Base-by-base conservation (phyloP, 2,888 invertebrate genomes). In the Nemapogon koenigi region DNA sequence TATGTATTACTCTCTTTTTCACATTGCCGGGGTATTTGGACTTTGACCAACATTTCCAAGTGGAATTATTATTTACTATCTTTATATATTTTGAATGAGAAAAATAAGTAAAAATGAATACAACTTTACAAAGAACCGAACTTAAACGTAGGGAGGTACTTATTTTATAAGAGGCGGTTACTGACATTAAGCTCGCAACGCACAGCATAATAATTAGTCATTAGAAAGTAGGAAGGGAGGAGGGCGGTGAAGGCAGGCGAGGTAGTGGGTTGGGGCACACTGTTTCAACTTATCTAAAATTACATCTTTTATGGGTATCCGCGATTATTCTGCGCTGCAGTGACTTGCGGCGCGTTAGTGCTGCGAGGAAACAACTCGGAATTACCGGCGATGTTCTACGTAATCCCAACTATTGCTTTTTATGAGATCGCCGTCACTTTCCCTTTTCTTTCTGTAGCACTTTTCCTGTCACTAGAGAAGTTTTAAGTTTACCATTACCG, bases 141-240 rank as follows among this genome's bases (percentile, higher is more conserved):
- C n/a, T n/a, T n/a, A n/a, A n/a, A n/a, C n/a, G n/a, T n/a, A n/a
- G n/a, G n/a, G n/a, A n/a, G 16, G 17, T 31, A 31, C 16, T 11
- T 31, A 33, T 33, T 17, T 11, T 16, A 35, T 27, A 37, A 37
- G 27, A 26, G 40, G 28, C 32, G 29, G 36, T 37, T 39, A 37
- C 67, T 66, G 68, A 71, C 66, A 70, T 62, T 70, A 64, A 70
- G 71, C 73, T 73, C 59, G 68, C 59, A 75, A 73, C 73, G 75
- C 73, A 76, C 72, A 73, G 76, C 76, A 78, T 78, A 78, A 78
- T 78, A 78, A 76, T 78, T 78, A 78, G 78, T 78, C 78, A 78
- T 78, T 78, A 78, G 78, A 75, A 76, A 75, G 76, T 75, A 73
- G n/a, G n/a, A n/a, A n/a, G n/a, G n/a, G n/a, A n/a, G n/a, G n/a